Conservation (phyloP, 2,888 invertebrate genomes). For the Cephalotes varians region DNA sequence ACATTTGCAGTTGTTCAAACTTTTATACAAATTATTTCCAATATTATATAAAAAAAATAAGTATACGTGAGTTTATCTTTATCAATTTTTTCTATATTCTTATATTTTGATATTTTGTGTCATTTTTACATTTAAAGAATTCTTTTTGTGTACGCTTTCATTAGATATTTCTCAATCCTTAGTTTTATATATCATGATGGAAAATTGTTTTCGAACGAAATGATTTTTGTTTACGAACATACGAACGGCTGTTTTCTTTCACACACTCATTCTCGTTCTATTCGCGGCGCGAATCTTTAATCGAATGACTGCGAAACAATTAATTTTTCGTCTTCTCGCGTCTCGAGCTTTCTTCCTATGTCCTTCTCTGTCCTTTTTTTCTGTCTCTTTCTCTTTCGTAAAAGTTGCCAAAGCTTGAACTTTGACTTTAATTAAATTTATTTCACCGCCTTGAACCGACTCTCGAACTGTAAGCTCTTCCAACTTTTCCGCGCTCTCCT, state of each 20-base stretch:
- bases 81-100: neutral
- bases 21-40: neutral
- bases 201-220: slow-evolving; percentile 22
- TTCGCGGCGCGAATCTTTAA: slow-evolving; percentile 21
- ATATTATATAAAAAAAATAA: neutral
- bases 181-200: neutral
- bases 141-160: neutral
- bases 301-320: slow-evolving; percentile 68
- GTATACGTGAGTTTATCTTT: neutral
- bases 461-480: slow-evolving; percentile 46
- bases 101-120: neutral
- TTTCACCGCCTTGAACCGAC: slow-evolving; percentile 62
- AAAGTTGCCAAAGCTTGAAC: slow-evolving; percentile 54
- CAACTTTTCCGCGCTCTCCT: slow-evolving; percentile 25
- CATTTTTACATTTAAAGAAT: neutral
- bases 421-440: slow-evolving; percentile 74
- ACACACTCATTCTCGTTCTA: slow-evolving; percentile 20
- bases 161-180: neutral
- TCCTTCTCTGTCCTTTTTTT: neutral
- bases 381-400: neutral
- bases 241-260: slow-evolving; percentile 36
- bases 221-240: slow-evolving; percentile 40
- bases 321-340: slow-evolving; percentile 47
- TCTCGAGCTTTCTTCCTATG: neutral
- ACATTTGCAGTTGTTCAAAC: neutral